Conservation (phyloP, 2,113 vertebrate species). For the Columbina picui region DNA sequence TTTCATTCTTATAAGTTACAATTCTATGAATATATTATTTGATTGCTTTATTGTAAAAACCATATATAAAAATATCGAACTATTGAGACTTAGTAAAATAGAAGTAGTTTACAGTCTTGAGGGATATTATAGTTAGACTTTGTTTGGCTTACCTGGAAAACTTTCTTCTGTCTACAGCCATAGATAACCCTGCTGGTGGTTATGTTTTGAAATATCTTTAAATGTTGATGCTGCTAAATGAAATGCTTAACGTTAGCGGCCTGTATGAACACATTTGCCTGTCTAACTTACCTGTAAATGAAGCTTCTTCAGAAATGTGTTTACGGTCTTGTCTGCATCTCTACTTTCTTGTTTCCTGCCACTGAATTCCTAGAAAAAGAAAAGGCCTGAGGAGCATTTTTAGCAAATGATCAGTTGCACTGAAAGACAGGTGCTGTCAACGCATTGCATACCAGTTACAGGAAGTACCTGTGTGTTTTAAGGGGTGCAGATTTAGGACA, state of each 20-base stretch:
- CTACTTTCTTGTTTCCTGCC: background rate
- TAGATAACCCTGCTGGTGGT: background rate
- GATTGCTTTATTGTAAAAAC: background rate
- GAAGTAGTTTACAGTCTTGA: background rate
- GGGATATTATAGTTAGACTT: background rate
- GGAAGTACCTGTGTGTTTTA: background rate
- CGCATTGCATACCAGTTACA: background rate
- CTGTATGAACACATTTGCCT: background rate
- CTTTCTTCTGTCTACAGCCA: background rate
- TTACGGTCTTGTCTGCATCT: background rate
- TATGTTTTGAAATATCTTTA: background rate
- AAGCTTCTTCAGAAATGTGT: background rate
- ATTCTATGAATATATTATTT: background rate
- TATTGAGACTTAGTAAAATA: background rate
- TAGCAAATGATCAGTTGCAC: background rate
- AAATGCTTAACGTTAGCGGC: background rate
- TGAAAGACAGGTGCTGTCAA: background rate
- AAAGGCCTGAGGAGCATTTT: background rate
- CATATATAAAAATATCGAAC: background rate
- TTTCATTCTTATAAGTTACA: background rate
- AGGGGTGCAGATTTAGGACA: background rate
- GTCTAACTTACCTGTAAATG: background rate
- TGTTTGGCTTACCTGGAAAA: background rate
- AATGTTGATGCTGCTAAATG: background rate
- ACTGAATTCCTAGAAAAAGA: background rate